A percentile compares a stretch with the other conserved stretches of the same genome.
These are phyloP conservation scores for Bombus fervidus DNA, from an alignment of 1,140 invertebrate species.

Conservation along the genomic window DNA sequence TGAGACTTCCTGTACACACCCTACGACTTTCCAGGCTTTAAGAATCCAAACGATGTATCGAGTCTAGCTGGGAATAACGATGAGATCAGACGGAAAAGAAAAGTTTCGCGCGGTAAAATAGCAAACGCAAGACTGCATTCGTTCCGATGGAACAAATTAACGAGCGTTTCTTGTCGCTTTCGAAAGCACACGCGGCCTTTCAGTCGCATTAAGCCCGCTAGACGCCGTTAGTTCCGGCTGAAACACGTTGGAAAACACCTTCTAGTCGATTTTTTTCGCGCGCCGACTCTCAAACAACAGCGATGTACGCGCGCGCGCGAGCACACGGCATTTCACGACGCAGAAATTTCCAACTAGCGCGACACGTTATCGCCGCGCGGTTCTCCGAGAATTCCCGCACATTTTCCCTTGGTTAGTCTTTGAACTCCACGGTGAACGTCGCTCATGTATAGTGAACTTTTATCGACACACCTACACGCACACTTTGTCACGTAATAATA, in stretches of 20 bases:
- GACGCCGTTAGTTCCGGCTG: conserved; percentile 44
- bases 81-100: too few relatives aligned
- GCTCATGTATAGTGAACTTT: too few relatives aligned
- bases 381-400: neutral
- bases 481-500: neutral
- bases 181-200: conserved; percentile 10
- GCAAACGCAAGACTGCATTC: neutral
- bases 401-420: neutral
- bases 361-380: neutral
- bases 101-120: neutral
- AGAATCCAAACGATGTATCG: neutral
- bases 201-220: neutral
- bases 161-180: conserved; percentile 34
- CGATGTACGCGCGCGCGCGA: neutral
- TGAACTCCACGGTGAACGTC: neutral
- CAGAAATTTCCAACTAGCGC: neutral
- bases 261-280: neutral
- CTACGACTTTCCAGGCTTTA: neutral
- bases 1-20: neutral
- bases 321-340: neutral
- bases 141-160: conserved; percentile 27
- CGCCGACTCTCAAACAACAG: neutral
- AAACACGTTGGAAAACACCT: conserved; percentile 22
- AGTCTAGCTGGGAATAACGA: too few relatives aligned
- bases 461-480: neutral